Evolutionary conservation across 2,888 invertebrate genomes (phyloP).

Genomic region (Parelbella ahira): DNA sequence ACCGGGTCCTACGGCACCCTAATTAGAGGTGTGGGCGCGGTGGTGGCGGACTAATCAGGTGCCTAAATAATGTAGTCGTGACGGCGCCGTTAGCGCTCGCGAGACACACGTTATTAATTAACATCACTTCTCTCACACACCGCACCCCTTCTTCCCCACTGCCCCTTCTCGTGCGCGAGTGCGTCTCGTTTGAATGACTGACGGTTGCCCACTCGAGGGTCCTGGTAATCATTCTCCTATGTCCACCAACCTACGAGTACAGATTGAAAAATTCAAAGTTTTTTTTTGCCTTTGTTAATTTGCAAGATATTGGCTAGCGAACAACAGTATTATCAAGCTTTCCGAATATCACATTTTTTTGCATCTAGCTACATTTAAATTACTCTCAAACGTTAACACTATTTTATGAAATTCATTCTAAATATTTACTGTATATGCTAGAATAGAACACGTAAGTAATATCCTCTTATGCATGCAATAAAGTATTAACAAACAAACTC

Average conservation of each 20-base stretch:
- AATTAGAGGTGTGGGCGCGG: constrained; percentile 71
- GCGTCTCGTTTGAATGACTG: constrained; percentile 30
- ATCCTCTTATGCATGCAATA: constrained; percentile 9
- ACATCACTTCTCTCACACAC: constrained; percentile 60
- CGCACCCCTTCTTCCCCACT: constrained; percentile 30
- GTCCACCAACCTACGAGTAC: neutral
- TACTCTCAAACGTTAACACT: no score
- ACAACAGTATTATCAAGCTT: no score
- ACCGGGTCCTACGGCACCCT: constrained; percentile 57
- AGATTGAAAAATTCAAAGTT: neutral
- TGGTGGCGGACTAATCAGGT: constrained; percentile 75
- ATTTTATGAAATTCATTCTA: no score
- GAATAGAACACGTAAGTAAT: constrained; percentile 1
- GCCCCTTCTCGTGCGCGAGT: constrained; percentile 26
- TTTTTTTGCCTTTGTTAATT: neutral
- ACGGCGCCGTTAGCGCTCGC: constrained; percentile 74
- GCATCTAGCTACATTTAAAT: no score
- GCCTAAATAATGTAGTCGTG: constrained; percentile 78
- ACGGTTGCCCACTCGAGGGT: constrained; percentile 29
- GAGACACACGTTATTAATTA: constrained; percentile 79
- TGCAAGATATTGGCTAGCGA: no score
- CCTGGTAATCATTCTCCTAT: constrained; percentile 26
- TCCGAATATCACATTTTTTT: no score
- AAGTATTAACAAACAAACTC: constrained; percentile 26
- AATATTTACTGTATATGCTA: neutral